Evolutionary conservation across 1,140 invertebrate species (phyloP).

Genomic region (Diabrotica virgifera): DNA sequence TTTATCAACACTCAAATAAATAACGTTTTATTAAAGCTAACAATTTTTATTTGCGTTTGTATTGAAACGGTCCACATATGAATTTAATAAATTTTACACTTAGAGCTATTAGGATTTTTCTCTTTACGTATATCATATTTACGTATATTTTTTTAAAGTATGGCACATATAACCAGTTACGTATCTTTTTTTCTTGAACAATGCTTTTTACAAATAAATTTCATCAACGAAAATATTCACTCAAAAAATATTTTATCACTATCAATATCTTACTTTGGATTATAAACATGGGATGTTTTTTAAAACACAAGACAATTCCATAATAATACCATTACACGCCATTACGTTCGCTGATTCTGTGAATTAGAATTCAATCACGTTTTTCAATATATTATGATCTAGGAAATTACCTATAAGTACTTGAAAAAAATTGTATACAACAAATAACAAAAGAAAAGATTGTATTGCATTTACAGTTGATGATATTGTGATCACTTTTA

Average conservation of each 20-base stretch:
- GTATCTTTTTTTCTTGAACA: conserved; percentile 18
- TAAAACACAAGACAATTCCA: conserved; percentile 13
- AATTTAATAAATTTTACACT: conserved; percentile 21
- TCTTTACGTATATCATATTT: conserved; percentile 42
- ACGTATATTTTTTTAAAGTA: conserved; percentile 41
- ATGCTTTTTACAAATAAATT: conserved; percentile 6
- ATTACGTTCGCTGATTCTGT: no score
- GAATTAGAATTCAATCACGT: no score
- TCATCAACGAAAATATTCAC: conserved; percentile 23
- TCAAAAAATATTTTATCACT: conserved; percentile 35
- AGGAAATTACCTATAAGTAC: no score
- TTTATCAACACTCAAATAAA: no score
- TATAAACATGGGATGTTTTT: conserved; percentile 27
- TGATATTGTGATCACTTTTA: no score
- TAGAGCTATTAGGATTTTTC: conserved; percentile 35
- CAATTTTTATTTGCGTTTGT: no score
- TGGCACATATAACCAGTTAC: conserved; percentile 36
- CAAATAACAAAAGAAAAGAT: no score
- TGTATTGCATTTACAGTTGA: no score
- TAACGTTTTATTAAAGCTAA: no score
- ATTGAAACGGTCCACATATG: not conserved
- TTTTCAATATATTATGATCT: no score
- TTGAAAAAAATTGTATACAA: no score
- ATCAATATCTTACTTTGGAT: conserved; percentile 37
- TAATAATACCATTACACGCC: no score